Base-by-base conservation (phyloP, 1,140 invertebrate species). In the Venustaconcha ellipsiformis region DNA sequence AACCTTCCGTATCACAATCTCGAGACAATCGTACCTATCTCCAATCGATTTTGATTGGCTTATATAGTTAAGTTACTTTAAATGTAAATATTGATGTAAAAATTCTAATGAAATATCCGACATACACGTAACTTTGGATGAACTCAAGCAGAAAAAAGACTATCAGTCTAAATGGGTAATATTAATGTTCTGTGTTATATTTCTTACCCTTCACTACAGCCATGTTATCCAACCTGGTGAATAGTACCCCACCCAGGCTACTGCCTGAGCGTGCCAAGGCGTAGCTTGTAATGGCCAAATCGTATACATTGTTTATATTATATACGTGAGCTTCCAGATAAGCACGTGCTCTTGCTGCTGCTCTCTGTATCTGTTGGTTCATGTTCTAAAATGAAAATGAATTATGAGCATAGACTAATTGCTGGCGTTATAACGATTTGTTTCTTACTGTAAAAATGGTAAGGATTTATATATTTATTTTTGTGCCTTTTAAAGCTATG, bases 311-410 rank as follows among this genome's bases (percentile, higher is more conserved):
- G 59, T 94, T 92, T 1, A 80, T 74, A 13, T 55, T 70, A 14
- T 64, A 92, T 37, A 97, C 91, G 68, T 95, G 93, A 37, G 92
- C 90, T 1, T 94, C 94, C 30, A 99, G 89, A 86, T 94, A 99
- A 76, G 95, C 93, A 13, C 95, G 88, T 4, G 94, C 96, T 86
- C 94, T 95, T 82, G 93, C 94, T 72, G 94, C 93, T 14, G 92
- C 92, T 76, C 93, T 69, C 15, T 74, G 69, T 20, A 85, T 82
- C 76, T 79, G 74, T 20, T 93, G 76, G 92, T 89, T 67, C 92
- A 93, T 78, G 92, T 88, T 74, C 87, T 82, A 30, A 55, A 64
- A 57, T 56, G 17, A 59, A 23, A 13, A 74, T 65, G 4, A 48
- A 48, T 8, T 48, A 48, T 48, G 37, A 48, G 37, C 37, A 48